Base-by-base conservation (phyloP, 2,888 invertebrate species). In the Dryadula phaetusa region DNA sequence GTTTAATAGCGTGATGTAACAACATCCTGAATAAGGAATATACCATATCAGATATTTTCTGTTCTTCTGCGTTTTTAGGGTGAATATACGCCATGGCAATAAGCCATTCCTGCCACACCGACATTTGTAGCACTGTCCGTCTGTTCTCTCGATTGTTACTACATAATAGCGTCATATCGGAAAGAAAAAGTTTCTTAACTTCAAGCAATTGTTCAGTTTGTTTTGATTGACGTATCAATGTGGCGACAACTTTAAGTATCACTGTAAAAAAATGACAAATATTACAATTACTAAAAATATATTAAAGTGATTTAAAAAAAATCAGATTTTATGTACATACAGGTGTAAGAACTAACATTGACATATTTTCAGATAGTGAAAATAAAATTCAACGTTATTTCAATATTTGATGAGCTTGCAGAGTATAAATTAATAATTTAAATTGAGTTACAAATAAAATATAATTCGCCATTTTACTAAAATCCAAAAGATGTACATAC, bases 91-190 rank as follows among this genome's bases (percentile, higher is more conserved):
- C 98, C 96, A 98, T 96, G 5, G 99, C 99, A 77, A 99, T 99
- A 12, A 99, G 94, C 99, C 99, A 99, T 70, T 91, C 99, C 88
- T 98, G 98, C 99, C 99, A 99, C 0, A 99, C 99, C 0, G 99
- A 99, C 99, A 99, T 99, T 92, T 99, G 99, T 47, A 99, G 93
- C 14, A 99, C 98, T 0, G 99, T 99, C 78, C 99, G 94, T 61
- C 99, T 93, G 88, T 99, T 99, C 85, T 99, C 99, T 14, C 99
- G 94, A 86, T 98, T 99, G 86, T 98, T 98, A 83, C 98, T 98
- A 91, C 99, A 99, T 66, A 99, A 93, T 61, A 98, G 93, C n/a
- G 99, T 99, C 97, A 99, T 98, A 87, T 99, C 99, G 1, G 98
- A 98, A 6, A 99, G 94, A 89, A 99, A 99, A 62, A 98, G 93